Base-by-base conservation (phyloP, 2,113 vertebrate genomes). In the Apodemus speciosus region DNA sequence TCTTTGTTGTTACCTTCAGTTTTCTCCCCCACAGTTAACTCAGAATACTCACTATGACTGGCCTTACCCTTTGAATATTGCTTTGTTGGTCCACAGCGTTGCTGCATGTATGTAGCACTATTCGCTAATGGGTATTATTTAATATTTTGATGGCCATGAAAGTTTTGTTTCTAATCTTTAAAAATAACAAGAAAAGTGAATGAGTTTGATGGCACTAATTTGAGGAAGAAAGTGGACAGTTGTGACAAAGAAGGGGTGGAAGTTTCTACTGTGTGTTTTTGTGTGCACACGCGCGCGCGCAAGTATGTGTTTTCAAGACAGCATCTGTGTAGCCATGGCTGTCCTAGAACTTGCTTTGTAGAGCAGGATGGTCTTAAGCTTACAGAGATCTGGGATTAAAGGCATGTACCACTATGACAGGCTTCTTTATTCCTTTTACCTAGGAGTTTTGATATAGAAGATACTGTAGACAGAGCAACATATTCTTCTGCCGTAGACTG, bases 111-210 rank as follows among this genome's bases (percentile, higher is more conserved):
- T 27, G 18, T 46, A 94, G 72, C 30, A 53, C 0, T n/a, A 69
- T 46, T 92, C 84, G 15, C 27, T 90, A n/a, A 23, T 58, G 66
- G 5, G 66, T 40, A 88, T 53, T 60, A 92, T 88, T 83, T n/a
- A 77, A 83, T 83, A 88, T 79, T 94, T 96, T 10, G 79, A 85
- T 51, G 68, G 93, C 35, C 85, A 51, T 53, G 75, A 18, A 90
- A 66, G 0, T 79, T 93, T 88, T 81, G 75, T 89, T 95, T 95
- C 51, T 95, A 72, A 88, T n/a, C 11, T 84, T 86, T 73, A 90
- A 85, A 85, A 62, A 85, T 1, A 60, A 11, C 35, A 96, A 43
- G 4, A 49, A 32, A 8, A n/a, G 5, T 68, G 38, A 85, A 51
- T 88, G 3, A 86, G 58, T 81, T 81, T 68, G 13, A 56, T 60